These are phyloP conservation scores for Mesopsocus fuscifrons DNA, from an alignment of 2,888 invertebrate species.

Conservation along the genomic window DNA sequence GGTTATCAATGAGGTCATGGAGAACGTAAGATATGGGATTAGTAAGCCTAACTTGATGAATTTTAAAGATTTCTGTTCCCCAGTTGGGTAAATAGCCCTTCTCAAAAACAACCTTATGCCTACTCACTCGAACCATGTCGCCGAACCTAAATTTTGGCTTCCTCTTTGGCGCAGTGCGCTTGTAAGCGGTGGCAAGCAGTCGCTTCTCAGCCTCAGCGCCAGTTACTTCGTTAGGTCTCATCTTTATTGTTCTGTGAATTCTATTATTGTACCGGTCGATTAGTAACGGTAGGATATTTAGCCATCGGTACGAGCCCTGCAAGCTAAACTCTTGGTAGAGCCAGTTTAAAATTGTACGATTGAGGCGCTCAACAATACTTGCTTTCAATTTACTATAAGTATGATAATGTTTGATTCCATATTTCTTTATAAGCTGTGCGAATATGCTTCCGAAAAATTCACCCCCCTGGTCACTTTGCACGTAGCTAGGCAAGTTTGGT, in stretches of 20 bases:
- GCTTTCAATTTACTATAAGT: slow-evolving; percentile 13
- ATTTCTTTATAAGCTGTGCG: slow-evolving; percentile 12
- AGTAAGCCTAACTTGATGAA: background rate
- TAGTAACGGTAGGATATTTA: slow-evolving; percentile 12
- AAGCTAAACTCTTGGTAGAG: slow-evolving; percentile 13
- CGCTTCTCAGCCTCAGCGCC: background rate
- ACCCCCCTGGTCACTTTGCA: no score
- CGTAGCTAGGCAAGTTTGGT: no score
- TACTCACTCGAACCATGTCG: slow-evolving; percentile 6
- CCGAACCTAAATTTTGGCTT: slow-evolving; percentile 4
- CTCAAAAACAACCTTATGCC: slow-evolving; percentile 4
- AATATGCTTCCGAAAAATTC: slow-evolving; percentile 14
- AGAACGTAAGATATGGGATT: slow-evolving; percentile 3
- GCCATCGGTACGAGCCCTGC: slow-evolving; percentile 12
- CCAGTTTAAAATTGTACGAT: slow-evolving; percentile 13
- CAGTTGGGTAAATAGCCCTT: slow-evolving; percentile 8
- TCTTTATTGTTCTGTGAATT: slow-evolving; percentile 12
- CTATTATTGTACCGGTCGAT: slow-evolving; percentile 13
- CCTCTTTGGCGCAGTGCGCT: background rate
- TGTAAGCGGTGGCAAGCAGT: background rate
- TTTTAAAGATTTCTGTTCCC: slow-evolving; percentile 5
- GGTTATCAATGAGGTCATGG: background rate
- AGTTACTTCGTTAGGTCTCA: slow-evolving; percentile 13
- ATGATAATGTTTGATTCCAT: slow-evolving; percentile 14
- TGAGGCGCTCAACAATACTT: slow-evolving; percentile 14